These are phyloP conservation scores for Probaryconus sp. DNA, from an alignment of 1,140 invertebrate genomes.

Conservation along the genomic window DNA sequence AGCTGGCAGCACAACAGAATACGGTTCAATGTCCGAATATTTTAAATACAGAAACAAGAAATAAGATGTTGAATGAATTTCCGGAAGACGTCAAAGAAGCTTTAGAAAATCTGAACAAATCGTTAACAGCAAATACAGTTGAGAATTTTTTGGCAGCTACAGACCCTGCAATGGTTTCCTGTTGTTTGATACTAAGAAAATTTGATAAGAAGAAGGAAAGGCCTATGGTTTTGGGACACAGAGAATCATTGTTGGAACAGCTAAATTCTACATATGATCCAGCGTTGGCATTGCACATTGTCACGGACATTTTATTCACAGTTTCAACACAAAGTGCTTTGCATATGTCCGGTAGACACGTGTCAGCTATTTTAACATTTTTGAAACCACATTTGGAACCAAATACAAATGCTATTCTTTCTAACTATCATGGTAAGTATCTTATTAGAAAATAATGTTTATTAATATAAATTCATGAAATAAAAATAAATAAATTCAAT, in stretches of 20 bases:
- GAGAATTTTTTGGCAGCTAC: constrained; percentile 88
- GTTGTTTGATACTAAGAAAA: constrained; percentile 92
- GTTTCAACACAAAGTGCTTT: constrained; percentile 88
- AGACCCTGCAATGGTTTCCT: constrained; percentile 84
- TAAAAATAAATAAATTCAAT: constrained; percentile 16
- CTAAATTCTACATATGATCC: constrained; percentile 86
- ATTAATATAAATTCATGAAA: constrained; percentile 24
- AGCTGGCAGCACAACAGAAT: constrained; percentile 84
- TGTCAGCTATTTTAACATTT: constrained; percentile 87
- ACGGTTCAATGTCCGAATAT: constrained; percentile 78
- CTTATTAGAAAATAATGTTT: constrained; percentile 7
- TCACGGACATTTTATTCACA: constrained; percentile 89
- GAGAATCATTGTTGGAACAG: constrained; percentile 89
- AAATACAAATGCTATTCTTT: constrained; percentile 82
- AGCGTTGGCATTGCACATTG: constrained; percentile 90
- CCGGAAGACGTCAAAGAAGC: constrained; percentile 82
- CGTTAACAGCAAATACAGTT: constrained; percentile 79
- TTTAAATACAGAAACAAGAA: constrained; percentile 82
- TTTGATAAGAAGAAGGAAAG: constrained; percentile 92
- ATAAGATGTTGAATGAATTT: constrained; percentile 83
- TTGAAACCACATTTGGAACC: constrained; percentile 84
- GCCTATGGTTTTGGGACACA: constrained; percentile 85
- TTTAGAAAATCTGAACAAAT: constrained; percentile 82
- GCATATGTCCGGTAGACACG: constrained; percentile 94
- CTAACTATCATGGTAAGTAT: constrained; percentile 86